Percentiles rank a stretch among this genome's conserved stretches.
phyloP scores from a whole-genome alignment of 2,888 invertebrate species.

The Opisthograptis luteolata region DNA sequence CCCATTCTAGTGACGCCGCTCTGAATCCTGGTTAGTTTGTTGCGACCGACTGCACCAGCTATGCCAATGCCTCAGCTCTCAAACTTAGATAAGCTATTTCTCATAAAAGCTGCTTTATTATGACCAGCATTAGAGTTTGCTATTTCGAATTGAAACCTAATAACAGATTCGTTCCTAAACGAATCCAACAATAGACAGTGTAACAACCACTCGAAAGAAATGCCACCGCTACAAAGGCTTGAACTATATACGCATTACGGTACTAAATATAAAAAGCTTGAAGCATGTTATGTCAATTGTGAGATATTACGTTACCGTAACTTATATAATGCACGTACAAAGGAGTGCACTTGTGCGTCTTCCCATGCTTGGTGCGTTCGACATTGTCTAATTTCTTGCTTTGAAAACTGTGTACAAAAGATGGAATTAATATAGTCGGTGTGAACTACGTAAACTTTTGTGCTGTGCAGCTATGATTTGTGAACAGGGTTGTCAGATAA shows the following conservation, averaged over 20 bases:
- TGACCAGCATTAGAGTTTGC: too few species aligned
- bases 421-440: conserved; percentile 25
- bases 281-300: conserved; percentile 45
- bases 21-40: too few species aligned
- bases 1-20: too few species aligned
- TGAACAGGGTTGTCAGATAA: too few species aligned
- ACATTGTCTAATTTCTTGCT: conserved; percentile 66
- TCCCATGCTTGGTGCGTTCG: conserved; percentile 63
- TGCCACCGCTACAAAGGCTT: neutral
- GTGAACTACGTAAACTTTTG: conserved; percentile 51
- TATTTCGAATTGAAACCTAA: too few species aligned
- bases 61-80: too few species aligned
- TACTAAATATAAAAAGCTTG: conserved; percentile 33
- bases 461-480: conserved; percentile 31
- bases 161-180: neutral
- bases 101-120: too few species aligned
- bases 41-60: too few species aligned
- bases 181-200: neutral
- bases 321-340: conserved; percentile 51
- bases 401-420: conserved; percentile 15
- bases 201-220: neutral
- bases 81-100: too few species aligned
- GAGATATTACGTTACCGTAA: conserved; percentile 36
- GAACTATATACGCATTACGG: neutral
- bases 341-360: conserved; percentile 67